A percentile compares a stretch with the other conserved stretches of the same genome.
These are phyloP conservation scores for Anthophora plumipes DNA, from an alignment of 2,888 invertebrate species.

Conservation along the genomic window DNA sequence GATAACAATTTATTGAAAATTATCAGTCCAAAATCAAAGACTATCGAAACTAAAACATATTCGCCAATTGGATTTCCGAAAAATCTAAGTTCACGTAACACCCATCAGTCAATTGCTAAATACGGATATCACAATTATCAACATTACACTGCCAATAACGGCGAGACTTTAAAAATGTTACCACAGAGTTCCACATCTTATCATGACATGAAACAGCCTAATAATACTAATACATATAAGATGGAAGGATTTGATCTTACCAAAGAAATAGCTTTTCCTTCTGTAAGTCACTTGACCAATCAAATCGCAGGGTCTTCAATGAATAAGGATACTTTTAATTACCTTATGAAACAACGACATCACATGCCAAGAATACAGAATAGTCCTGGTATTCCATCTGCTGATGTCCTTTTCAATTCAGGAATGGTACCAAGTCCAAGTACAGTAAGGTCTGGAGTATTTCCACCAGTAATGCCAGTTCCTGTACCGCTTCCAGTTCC, in stretches of 20 bases:
- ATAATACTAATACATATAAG: constrained; percentile 74
- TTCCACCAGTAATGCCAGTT: constrained; percentile 78
- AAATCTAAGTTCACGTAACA: constrained; percentile 70
- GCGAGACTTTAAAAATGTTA: constrained; percentile 76
- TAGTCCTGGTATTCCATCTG: constrained; percentile 73
- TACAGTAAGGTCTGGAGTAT: constrained; percentile 71
- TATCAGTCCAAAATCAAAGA: constrained; percentile 75
- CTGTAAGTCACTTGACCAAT: constrained; percentile 74
- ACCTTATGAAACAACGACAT: constrained; percentile 79
- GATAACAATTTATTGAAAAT: constrained; percentile 78
- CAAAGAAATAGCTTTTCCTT: constrained; percentile 74
- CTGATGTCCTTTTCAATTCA: constrained; percentile 80
- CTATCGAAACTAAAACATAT: constrained; percentile 70
- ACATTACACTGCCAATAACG: constrained; percentile 78
- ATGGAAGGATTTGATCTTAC: constrained; percentile 77
- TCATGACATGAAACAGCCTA: constrained; percentile 76
- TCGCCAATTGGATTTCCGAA: constrained; percentile 80
- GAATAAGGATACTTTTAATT: constrained; percentile 79
- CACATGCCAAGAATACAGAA: constrained; percentile 73
- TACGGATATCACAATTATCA: constrained; percentile 80
- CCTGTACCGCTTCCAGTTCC: constrained; percentile 78
- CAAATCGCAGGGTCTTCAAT: constrained; percentile 71
- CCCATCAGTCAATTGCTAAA: constrained; percentile 75
- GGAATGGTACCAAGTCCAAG: constrained; percentile 74
- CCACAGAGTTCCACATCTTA: constrained; percentile 74